Evolutionary conservation across 2,797 vertebrate species (phyloP).

Genomic region (Sarcoramphus papa): DNA sequence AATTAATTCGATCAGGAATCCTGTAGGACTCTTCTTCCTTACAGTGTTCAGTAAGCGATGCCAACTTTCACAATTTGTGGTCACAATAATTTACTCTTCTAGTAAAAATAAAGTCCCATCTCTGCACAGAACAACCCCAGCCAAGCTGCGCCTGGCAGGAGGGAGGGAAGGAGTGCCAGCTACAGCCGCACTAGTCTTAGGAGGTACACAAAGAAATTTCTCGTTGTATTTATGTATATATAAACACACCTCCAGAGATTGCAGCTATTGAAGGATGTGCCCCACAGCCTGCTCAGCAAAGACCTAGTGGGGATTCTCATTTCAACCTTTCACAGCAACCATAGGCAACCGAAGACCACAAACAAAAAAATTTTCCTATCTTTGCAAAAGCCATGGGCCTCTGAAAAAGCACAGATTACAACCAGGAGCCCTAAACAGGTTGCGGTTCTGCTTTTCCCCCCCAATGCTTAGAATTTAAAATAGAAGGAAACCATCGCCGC

Average conservation of each 20-base stretch:
- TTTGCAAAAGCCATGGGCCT: background rate
- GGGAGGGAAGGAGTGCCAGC: background rate
- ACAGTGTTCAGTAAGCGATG: background rate
- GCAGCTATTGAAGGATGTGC: background rate
- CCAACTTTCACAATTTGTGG: background rate
- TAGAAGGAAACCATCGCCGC: background rate
- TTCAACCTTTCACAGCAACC: background rate
- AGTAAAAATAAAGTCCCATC: background rate
- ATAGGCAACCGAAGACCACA: background rate
- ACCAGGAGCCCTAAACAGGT: background rate
- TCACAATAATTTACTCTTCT: background rate
- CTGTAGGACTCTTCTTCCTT: background rate
- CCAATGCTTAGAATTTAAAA: background rate
- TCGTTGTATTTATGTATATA: background rate
- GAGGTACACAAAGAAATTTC: background rate
- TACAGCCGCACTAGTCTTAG: background rate
- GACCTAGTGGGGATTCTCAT: background rate
- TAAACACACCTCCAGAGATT: background rate
- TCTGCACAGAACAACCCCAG: background rate
- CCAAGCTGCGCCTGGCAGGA: accelerated
- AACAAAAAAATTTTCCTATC: background rate
- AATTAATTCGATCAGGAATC: background rate
- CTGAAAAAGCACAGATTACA: background rate
- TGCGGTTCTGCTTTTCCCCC: background rate
- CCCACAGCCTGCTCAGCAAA: background rate